These are phyloP conservation scores for Halesus radiatus DNA, from an alignment of 1,140 invertebrate genomes.

Conservation along the genomic window DNA sequence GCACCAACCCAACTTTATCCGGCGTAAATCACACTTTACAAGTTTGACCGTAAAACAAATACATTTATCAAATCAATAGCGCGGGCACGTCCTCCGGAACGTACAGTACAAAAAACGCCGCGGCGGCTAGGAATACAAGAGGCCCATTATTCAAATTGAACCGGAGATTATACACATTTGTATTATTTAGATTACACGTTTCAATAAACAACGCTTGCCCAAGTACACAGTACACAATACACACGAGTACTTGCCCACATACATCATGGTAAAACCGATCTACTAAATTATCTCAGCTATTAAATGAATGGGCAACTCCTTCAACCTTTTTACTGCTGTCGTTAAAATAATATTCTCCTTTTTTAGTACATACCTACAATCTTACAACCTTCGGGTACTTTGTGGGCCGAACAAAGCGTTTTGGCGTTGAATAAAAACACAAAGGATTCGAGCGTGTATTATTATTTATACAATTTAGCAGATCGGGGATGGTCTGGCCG, in stretches of 20 bases:
- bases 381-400: no score
- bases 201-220: conserved; percentile 40
- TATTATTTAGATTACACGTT: conserved; percentile 33
- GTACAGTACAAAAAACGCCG: conserved; percentile 25
- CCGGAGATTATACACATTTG: conserved; percentile 21
- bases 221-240: no score
- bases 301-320: conserved; percentile 28
- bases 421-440: conserved; percentile 4
- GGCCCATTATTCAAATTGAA: conserved; percentile 26
- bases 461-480: conserved; percentile 33
- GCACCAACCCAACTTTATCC: not conserved
- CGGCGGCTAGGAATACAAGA: not conserved
- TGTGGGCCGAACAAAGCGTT: no score
- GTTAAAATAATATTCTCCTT: conserved; percentile 20
- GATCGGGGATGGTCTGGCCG: not conserved
- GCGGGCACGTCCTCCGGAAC: not conserved
- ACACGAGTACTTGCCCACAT: not conserved
- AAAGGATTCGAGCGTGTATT: not conserved
- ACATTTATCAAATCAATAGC: conserved; percentile 40
- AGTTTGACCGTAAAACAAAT: conserved; percentile 35
- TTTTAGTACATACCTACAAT: not conserved
- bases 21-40: conserved; percentile 15
- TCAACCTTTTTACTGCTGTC: conserved; percentile 1
- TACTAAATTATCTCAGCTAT: conserved; percentile 40
- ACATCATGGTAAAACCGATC: conserved; percentile 38